Percentiles rank a stretch among this genome's conserved stretches.
phyloP scores from a whole-genome alignment of 30 jellyfish, hydroid and myxozoan species.

The Turritopsis rubra region DNA sequence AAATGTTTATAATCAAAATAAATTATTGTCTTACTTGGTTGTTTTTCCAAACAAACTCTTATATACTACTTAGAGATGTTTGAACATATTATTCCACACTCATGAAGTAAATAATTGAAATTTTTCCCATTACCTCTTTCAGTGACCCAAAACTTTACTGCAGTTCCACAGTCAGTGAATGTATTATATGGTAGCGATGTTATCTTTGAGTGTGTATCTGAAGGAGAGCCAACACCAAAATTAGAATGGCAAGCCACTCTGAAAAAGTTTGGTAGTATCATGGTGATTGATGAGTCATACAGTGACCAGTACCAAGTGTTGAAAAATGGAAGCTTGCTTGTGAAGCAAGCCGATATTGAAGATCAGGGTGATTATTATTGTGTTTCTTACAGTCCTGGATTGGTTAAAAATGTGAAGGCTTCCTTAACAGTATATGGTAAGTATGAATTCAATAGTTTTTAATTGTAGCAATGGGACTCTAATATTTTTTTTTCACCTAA shows the following conservation, averaged over 20 bases:
- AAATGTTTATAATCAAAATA: not conserved
- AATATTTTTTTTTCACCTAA: too few species aligned
- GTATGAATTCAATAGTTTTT: slow-evolving; percentile 2
- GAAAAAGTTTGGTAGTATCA: not conserved
- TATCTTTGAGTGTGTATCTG: slow-evolving; percentile 48
- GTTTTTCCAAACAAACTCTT: not conserved
- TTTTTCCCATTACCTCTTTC: not conserved
- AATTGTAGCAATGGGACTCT: too few species aligned
- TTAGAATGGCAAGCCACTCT: slow-evolving; percentile 37
- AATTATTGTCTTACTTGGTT: not conserved
- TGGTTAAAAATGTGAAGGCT: slow-evolving; percentile 57
- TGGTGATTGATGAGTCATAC: slow-evolving; percentile 1
- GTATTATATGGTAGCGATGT: slow-evolving; percentile 53
- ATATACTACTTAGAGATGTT: not conserved
- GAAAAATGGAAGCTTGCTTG: slow-evolving; percentile 36
- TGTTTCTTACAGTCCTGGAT: slow-evolving; percentile 79
- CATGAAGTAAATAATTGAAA: not conserved
- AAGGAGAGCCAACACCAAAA: slow-evolving; percentile 79
- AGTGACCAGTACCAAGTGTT: slow-evolving; percentile 2
- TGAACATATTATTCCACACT: not conserved
- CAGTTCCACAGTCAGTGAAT: slow-evolving; percentile 34
- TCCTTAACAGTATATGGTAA: slow-evolving; percentile 68
- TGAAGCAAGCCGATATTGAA: slow-evolving; percentile 31
- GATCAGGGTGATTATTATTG: slow-evolving; percentile 69
- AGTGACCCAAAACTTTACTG: slow-evolving; percentile 66